Base-by-base conservation (phyloP, 2,888 invertebrate genomes). In the Gastracanthus pulcherrimus region DNA sequence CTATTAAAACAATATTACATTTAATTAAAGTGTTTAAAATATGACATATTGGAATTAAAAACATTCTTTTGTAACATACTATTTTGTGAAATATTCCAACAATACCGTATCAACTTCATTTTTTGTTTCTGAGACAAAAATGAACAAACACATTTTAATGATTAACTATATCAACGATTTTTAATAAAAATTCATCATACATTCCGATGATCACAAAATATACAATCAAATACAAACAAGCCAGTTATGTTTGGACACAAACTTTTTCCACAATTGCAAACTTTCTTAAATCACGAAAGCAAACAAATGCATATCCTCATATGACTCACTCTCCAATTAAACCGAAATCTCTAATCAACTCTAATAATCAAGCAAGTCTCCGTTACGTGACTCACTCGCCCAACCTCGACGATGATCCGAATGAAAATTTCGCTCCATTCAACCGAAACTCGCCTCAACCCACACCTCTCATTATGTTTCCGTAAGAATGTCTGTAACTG, bases 381-480 rank as follows among this genome's bases (percentile, higher is more conserved):
- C 64, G 34, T n/a, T 41, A 16, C 67, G n/a, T n/a, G 45, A 70
- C 67, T 51, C 48, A 36, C 11, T 11, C 19, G 5, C n/a, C 41
- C 13, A 41, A 11, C 7, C 26, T 6, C 34, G 31, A 34, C 45
- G 26, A 9, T 48, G 16, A n/a, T 19, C 9, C 19, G 55, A 55
- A 69, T 69, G 34, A 71, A 71, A 55, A 71, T 38, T 55, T 71
- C 26, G 51, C 55, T 13, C 5, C 51, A 38, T 38, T 71, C 26
- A 51, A 23, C 23, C 36, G 11, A 36, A 36, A 34, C n/a, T 45
- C n/a, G 45, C 45, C 45, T n/a, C 3, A 45, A n/a, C n/a, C 45
- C 45, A n/a, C 45, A 5, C 13, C 45, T 13, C 41, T 13, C 45
- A n/a, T n/a, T n/a, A n/a, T n/a, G n/a, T n/a, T n/a, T n/a, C n/a